Evolutionary conservation across 2,797 vertebrate genomes (phyloP), one percentile per base, ranked within the genome.

Genomic region (Cryptoblepharus egeriae): DNA sequence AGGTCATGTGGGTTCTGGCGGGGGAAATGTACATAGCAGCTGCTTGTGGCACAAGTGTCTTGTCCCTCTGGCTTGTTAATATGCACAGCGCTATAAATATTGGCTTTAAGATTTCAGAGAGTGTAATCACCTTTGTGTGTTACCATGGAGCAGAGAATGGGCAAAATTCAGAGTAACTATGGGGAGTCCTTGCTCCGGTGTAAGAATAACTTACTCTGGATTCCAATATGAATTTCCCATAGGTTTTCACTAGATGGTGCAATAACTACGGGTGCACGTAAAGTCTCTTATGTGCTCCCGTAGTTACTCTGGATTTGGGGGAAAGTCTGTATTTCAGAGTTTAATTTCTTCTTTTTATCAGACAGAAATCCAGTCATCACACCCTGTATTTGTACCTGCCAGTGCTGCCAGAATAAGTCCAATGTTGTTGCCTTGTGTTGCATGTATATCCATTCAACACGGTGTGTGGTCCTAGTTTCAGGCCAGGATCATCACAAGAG

Each of bases 1-100:
- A 84, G 70, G 61, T 68, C 76, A 74, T 73, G 52, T 37, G 58
- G 76, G 77, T 61, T 73, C 70, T 79, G 63, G 55, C 30, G n/a
- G 35, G 39, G 70, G 71, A 73, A 68, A 79, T 74, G 55, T 22
- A 35, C 52, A 49, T 37, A 74, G 64, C 82, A 79, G 82, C 76
- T 84, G 69, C 37, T 72, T 74, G 20, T 3, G 3, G 39, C 63
- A 32, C 24, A 73, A n/a, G 8, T 60, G 63, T 60, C 64, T 60
- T 58, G 16, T 60, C 11, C 67, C 16, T 67, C 52, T 68, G 63
- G 37, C 35, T 79, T 75, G 49, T 39, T 60, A 37, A 45, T 84
- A 79, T 37, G 16, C 52, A 20, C 11, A n/a, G 30, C 39, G 52
- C 39, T 74, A 60, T 83, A 73, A 73, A 78, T 73, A 67, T 78